phyloP scores from a whole-genome alignment of 1,140 invertebrate genomes.

The Holcopasites calliopsidis region DNA sequence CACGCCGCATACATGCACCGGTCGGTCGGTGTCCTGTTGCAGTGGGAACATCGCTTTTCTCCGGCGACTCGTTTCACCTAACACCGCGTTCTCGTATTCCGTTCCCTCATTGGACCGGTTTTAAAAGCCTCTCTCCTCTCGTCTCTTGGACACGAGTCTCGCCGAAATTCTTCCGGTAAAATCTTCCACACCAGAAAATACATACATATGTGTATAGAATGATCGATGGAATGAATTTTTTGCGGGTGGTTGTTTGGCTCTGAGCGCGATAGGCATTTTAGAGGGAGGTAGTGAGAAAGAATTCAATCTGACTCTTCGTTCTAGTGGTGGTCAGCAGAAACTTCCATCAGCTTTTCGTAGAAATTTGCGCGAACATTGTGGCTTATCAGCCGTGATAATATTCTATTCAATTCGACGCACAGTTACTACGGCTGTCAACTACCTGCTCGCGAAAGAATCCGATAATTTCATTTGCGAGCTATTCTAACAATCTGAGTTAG shows the following conservation, averaged over 20 bases:
- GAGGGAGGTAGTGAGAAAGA: too few species aligned
- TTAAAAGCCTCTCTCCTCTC: constrained; percentile 41
- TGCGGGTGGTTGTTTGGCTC: too few species aligned
- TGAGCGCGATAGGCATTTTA: too few species aligned
- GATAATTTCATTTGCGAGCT: too few species aligned
- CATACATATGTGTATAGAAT: too few species aligned
- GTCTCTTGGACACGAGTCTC: too few species aligned
- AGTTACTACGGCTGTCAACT: constrained; percentile 31
- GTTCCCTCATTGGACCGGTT: constrained; percentile 49
- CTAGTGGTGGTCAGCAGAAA: too few species aligned
- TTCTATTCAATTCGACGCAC: constrained; percentile 37
- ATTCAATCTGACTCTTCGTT: too few species aligned
- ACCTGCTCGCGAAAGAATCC: constrained; percentile 38
- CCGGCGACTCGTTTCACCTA: constrained; percentile 53
- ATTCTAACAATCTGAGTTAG: too few species aligned
- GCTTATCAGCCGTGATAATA: constrained; percentile 40
- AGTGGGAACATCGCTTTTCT: constrained; percentile 56
- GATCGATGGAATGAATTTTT: too few species aligned
- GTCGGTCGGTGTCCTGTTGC: constrained; percentile 56
- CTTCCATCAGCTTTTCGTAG: too few species aligned
- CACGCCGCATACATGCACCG: constrained; percentile 3
- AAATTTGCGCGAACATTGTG: constrained; percentile 21
- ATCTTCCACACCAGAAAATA: too few species aligned
- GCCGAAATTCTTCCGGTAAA: neutral
- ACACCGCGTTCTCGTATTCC: constrained; percentile 45